These are phyloP conservation scores for Eucera pruinosa DNA, from an alignment of 2,888 invertebrate species.

Conservation along the genomic window DNA sequence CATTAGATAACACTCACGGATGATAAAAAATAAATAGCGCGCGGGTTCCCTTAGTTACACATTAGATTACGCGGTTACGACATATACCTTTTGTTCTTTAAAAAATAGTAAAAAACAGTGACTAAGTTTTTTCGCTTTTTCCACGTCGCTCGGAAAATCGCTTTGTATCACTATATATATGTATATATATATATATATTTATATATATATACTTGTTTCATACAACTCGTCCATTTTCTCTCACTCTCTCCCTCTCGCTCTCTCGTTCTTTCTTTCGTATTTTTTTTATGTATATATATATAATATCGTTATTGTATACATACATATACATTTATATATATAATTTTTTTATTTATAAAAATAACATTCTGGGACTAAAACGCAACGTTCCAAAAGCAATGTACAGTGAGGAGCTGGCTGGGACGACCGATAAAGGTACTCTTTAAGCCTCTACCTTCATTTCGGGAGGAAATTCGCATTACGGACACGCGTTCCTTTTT, in stretches of 20 bases:
- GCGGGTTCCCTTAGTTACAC: slow-evolving; percentile 76
- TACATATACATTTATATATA: slow-evolving; percentile 78
- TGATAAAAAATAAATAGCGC: slow-evolving; percentile 82
- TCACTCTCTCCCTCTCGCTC: slow-evolving; percentile 21
- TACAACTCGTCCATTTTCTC: slow-evolving; percentile 42
- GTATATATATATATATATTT: slow-evolving; percentile 49
- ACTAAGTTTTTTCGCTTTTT: slow-evolving; percentile 81
- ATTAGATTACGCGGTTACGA: slow-evolving; percentile 78
- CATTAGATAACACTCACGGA: slow-evolving; percentile 71
- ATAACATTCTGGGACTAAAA: slow-evolving; percentile 82
- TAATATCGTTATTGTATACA: slow-evolving; percentile 76
- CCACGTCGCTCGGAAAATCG: slow-evolving; percentile 79
- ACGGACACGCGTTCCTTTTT: slow-evolving; percentile 36
- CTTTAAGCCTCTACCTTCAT: slow-evolving; percentile 46
- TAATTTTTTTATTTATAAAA: slow-evolving; percentile 81
- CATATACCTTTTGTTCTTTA: slow-evolving; percentile 71
- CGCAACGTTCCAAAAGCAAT: slow-evolving; percentile 76
- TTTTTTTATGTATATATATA: slow-evolving; percentile 63
- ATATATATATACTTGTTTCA: slow-evolving; percentile 54
- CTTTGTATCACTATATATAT: slow-evolving; percentile 73
- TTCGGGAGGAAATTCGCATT: slow-evolving; percentile 51
- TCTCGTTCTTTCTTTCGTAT: slow-evolving; percentile 18
- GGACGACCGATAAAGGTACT: slow-evolving; percentile 69
- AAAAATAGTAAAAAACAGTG: slow-evolving; percentile 83
- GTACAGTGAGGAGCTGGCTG: slow-evolving; percentile 70